Evolutionary conservation across 2,888 invertebrate genomes (phyloP).

Genomic region (Brenthis hecate): DNA sequence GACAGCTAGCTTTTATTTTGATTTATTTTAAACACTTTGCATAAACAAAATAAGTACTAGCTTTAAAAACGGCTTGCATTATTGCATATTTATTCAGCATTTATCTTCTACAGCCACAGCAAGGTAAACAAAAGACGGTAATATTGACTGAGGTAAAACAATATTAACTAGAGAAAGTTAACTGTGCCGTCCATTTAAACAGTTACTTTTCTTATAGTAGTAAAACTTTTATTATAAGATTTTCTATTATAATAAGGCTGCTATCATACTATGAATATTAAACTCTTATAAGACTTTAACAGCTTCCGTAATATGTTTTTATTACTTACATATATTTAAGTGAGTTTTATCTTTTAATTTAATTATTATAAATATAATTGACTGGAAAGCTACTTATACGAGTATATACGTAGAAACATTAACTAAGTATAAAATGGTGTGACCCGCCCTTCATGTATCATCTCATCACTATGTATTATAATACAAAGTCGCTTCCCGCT

Average conservation of each 20-base stretch:
- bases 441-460: no score
- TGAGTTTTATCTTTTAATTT: background rate
- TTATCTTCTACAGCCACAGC: constrained; percentile 24
- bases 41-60: constrained; percentile 9
- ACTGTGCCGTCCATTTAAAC: constrained; percentile 32
- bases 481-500: no score
- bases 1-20: background rate
- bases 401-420: no score
- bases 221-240: constrained; percentile 35
- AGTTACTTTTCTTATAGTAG: constrained; percentile 36
- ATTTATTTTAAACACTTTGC: background rate
- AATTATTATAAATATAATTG: no score
- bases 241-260: constrained; percentile 33
- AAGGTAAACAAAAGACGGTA: constrained; percentile 29
- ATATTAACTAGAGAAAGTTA: constrained; percentile 38
- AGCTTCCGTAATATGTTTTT: constrained; percentile 8
- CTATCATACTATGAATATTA: constrained; percentile 20
- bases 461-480: no score
- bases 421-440: no score
- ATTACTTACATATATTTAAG: background rate
- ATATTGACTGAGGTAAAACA: constrained; percentile 36
- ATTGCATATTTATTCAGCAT: constrained; percentile 25
- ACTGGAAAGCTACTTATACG: no score
- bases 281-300: constrained; percentile 16
- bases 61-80: constrained; percentile 18